A percentile compares a stretch with the other conserved stretches of the same genome.
phyloP scores from a whole-genome alignment of 2,113 vertebrate genomes.

The Scomber scombrus region DNA sequence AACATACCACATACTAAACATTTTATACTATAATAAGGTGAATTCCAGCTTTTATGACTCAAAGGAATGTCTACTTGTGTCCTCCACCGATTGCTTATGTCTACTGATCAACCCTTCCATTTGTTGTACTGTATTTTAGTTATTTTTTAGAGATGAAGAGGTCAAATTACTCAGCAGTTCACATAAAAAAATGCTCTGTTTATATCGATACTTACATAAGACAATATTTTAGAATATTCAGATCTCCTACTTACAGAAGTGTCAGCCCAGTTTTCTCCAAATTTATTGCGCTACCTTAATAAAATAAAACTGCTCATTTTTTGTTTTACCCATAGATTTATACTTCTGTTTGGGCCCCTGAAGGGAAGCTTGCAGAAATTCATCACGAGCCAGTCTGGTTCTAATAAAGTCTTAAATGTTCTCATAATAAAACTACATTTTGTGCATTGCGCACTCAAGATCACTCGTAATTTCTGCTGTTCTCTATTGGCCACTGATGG shows the following conservation, averaged over 20 bases:
- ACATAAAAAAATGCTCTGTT: not conserved
- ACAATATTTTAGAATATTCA: not conserved
- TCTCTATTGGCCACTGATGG: conserved; percentile 65
- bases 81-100: too few relatives aligned
- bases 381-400: conserved; percentile 41
- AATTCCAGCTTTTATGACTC: too few relatives aligned
- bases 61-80: too few relatives aligned
- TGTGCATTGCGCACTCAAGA: conserved; percentile 44
- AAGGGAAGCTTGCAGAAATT: conserved; percentile 46
- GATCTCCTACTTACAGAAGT: not conserved
- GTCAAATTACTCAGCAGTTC: too few relatives aligned
- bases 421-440: conserved; percentile 57
- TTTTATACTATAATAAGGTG: too few relatives aligned
- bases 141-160: too few relatives aligned
- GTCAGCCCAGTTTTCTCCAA: not conserved
- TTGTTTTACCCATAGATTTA: conserved; percentile 35
- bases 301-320: conserved; percentile 29
- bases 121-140: too few relatives aligned
- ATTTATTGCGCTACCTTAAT: conserved; percentile 9
- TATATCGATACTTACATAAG: not conserved
- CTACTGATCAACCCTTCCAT: too few relatives aligned
- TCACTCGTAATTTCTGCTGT: conserved; percentile 58
- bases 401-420: conserved; percentile 63
- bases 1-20: too few relatives aligned
- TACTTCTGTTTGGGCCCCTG: conserved; percentile 38